Evolutionary conservation across 2,113 vertebrate genomes (phyloP).

Genomic region (Ctenomys sociabilis): DNA sequence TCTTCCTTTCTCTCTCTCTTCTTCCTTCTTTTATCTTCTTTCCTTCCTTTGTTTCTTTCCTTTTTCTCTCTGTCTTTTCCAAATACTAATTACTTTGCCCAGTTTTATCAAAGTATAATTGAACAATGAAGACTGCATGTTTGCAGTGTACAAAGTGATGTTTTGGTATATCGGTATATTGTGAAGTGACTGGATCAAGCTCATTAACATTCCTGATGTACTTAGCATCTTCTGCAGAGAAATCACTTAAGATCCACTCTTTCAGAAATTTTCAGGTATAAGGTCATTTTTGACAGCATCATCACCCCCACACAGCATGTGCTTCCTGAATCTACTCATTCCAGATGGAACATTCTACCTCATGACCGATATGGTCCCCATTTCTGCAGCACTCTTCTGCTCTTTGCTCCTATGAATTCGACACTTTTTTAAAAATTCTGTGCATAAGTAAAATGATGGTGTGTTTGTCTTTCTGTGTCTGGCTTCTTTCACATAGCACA

Average conservation of each 20-base stretch:
- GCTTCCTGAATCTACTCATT: not conserved
- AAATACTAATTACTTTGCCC: not conserved
- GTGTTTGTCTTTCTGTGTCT: not conserved
- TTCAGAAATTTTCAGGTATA: not conserved
- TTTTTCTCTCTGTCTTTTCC: accelerated
- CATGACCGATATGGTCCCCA: no score
- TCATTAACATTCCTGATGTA: not conserved
- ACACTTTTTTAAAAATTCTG: not conserved
- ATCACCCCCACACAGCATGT: not conserved
- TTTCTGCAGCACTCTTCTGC: not conserved
- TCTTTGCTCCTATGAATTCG: not conserved
- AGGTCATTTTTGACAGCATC: not conserved
- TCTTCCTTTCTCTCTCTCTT: accelerated
- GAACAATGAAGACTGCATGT: not conserved
- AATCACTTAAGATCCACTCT: not conserved
- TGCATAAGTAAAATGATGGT: not conserved
- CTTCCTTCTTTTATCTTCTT: not conserved
- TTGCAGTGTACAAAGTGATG: not conserved
- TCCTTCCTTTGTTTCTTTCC: not conserved
- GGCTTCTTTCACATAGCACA: not conserved
- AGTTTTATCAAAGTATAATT: not conserved
- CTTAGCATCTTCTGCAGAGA: not conserved
- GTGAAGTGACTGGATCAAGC: not conserved
- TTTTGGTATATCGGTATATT: not conserved
- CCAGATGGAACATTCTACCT: not conserved